Percentiles rank a stretch among this genome's conserved stretches.
These are phyloP conservation scores for Xenopus laevis DNA, from an alignment of 2,113 vertebrate species.

Conservation along the genomic window DNA sequence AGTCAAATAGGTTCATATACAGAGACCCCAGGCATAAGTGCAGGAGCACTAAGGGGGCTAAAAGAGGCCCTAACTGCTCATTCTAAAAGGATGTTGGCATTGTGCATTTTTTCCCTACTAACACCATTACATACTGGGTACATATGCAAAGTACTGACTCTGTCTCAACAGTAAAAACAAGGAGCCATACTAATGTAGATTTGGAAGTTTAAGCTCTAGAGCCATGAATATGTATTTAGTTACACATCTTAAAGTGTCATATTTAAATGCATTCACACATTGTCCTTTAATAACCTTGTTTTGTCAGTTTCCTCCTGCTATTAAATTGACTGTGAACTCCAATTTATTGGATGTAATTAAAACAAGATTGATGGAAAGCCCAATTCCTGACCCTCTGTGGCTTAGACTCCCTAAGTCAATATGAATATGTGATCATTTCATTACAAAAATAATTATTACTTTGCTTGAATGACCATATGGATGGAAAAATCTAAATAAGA, in stretches of 20 bases:
- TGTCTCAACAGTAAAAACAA: too few species aligned
- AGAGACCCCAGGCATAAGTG: too few species aligned
- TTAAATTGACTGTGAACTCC: conserved; percentile 45
- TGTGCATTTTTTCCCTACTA: too few species aligned
- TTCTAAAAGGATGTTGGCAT: too few species aligned
- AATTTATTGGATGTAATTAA: conserved; percentile 44
- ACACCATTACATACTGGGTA: too few species aligned
- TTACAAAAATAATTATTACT: conserved; percentile 35
- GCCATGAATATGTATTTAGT: conserved; percentile 16
- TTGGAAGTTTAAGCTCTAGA: not conserved
- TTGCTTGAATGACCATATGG: conserved; percentile 24
- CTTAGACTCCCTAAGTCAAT: conserved; percentile 30
- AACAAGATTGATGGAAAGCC: conserved; percentile 42
- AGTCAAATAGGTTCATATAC: too few species aligned
- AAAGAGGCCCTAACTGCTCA: too few species aligned
- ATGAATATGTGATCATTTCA: conserved; percentile 35
- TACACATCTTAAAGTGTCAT: conserved; percentile 33
- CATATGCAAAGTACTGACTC: too few species aligned
- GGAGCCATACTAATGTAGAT: too few species aligned
- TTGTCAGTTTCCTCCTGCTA: conserved; percentile 38
- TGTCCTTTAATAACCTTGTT: conserved; percentile 44
- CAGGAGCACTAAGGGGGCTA: too few species aligned
- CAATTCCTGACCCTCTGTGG: conserved; percentile 37
- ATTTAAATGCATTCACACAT: conserved; percentile 31
- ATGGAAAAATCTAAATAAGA: conserved; percentile 8